Percentiles rank a stretch among this genome's conserved stretches.
phyloP scores from a whole-genome alignment of 2,113 vertebrate species.

The Rutilus rutilus region DNA sequence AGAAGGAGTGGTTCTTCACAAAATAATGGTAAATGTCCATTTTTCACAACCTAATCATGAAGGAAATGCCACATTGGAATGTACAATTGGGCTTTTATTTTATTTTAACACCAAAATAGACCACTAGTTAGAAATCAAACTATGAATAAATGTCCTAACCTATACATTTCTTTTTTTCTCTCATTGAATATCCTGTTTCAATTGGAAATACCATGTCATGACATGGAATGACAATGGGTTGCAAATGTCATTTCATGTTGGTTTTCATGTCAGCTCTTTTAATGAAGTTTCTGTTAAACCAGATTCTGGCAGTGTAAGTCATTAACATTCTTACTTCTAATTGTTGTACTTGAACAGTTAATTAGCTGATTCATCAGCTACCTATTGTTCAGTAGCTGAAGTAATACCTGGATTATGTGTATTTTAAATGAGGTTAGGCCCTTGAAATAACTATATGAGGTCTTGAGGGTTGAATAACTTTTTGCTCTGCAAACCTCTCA shows the following conservation, averaged over 20 bases:
- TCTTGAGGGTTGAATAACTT: constrained; percentile 11
- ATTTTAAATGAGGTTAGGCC: constrained; percentile 18
- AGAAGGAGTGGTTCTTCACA: background rate
- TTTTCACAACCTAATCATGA: background rate
- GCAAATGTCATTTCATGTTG: background rate
- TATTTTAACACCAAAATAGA: too few species aligned
- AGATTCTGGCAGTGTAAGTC: background rate
- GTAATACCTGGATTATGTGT: constrained; percentile 30
- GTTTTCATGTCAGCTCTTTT: background rate
- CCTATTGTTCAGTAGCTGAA: constrained; percentile 5
- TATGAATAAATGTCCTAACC: background rate
- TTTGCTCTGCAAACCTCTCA: background rate
- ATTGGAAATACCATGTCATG: background rate
- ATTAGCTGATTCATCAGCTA: constrained; percentile 24
- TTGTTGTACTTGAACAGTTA: background rate
- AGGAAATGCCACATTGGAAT: too few species aligned
- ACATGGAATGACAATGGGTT: background rate
- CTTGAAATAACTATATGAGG: constrained; percentile 13
- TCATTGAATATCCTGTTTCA: background rate
- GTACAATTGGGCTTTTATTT: too few species aligned
- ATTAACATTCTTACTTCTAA: background rate
- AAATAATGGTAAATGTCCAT: background rate
- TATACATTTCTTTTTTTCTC: background rate
- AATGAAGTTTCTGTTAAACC: background rate
- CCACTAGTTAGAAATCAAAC: too few species aligned